These are phyloP conservation scores for Eulimnadia texana DNA, from an alignment of 1,140 invertebrate species.

Conservation along the genomic window DNA sequence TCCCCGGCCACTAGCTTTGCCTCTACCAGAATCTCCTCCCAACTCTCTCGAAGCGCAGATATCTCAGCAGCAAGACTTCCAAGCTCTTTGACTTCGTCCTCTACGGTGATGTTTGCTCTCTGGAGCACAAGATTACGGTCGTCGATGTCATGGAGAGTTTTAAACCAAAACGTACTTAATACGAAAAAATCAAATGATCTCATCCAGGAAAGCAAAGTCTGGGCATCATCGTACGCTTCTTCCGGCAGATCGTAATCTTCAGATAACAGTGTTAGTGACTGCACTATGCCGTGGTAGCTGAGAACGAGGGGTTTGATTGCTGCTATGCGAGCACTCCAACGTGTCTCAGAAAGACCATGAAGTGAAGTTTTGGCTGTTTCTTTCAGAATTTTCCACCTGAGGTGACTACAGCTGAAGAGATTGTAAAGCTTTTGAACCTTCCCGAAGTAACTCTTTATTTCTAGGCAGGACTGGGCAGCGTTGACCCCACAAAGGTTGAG, in stretches of 20 bases:
- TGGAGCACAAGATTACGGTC: background rate
- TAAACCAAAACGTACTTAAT: constrained; percentile 3
- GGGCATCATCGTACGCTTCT: constrained; percentile 8
- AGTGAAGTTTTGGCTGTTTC: too few species aligned
- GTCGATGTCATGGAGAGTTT: constrained; percentile 6
- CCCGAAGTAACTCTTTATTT: too few species aligned
- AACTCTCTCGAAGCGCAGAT: background rate
- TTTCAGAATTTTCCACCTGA: too few species aligned
- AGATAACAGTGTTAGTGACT: background rate
- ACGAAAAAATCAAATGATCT: constrained; percentile 5
- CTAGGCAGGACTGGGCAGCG: too few species aligned
- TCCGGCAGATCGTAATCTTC: constrained; percentile 1
- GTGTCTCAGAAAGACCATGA: too few species aligned
- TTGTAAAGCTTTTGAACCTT: too few species aligned
- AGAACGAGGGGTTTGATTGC: too few species aligned
- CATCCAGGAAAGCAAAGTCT: background rate
- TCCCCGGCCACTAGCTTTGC: background rate
- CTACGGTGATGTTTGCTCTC: constrained; percentile 1
- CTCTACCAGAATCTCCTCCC: background rate
- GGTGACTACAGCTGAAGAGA: too few species aligned
- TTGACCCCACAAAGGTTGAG: too few species aligned
- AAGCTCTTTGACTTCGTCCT: constrained; percentile 5
- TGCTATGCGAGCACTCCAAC: too few species aligned
- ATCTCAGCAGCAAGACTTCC: constrained; percentile 3
- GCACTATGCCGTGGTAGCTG: background rate